These are phyloP conservation scores for Sebastes iracundus DNA, from an alignment of 2,797 vertebrate genomes.

Conservation along the genomic window DNA sequence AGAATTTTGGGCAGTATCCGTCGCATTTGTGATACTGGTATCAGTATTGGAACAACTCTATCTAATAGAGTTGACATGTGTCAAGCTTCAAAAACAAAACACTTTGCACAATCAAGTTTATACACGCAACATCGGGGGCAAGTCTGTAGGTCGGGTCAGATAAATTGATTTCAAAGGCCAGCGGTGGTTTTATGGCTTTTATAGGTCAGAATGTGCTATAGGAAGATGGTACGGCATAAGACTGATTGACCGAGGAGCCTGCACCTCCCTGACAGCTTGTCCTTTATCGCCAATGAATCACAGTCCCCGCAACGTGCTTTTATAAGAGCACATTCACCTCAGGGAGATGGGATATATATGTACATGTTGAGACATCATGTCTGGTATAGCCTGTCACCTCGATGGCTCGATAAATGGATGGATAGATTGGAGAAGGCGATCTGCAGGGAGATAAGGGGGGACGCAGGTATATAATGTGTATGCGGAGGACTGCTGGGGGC, in stretches of 20 bases:
- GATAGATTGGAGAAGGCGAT: slow-evolving; percentile 47
- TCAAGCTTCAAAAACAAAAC: slow-evolving; percentile 10
- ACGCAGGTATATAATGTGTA: slow-evolving; percentile 45
- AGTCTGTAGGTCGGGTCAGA: slow-evolving; percentile 2
- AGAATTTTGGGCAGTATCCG: no score
- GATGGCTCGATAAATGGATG: slow-evolving; percentile 58
- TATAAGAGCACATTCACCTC: slow-evolving; percentile 52
- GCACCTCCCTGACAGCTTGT: slow-evolving; percentile 42
- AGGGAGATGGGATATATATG: slow-evolving; percentile 51
- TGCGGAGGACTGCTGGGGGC: slow-evolving; percentile 21
- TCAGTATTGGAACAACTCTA: no score
- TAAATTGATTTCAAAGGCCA: slow-evolving; percentile 29
- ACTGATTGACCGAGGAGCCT: slow-evolving; percentile 48
- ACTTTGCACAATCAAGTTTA: slow-evolving; percentile 12
- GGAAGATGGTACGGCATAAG: slow-evolving; percentile 22
- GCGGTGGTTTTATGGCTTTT: slow-evolving; percentile 32
- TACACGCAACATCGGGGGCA: background rate
- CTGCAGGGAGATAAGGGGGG: slow-evolving; percentile 48
- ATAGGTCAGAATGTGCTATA: slow-evolving; percentile 30
- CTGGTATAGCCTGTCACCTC: slow-evolving; percentile 50
- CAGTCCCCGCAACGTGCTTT: slow-evolving; percentile 27
- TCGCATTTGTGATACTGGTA: no score
- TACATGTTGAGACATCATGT: slow-evolving; percentile 48
- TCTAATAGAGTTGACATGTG: background rate
- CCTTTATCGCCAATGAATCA: slow-evolving; percentile 59